Evolutionary conservation across 2,888 invertebrate genomes (phyloP).

Genomic region (Bugulina stolonifera): DNA sequence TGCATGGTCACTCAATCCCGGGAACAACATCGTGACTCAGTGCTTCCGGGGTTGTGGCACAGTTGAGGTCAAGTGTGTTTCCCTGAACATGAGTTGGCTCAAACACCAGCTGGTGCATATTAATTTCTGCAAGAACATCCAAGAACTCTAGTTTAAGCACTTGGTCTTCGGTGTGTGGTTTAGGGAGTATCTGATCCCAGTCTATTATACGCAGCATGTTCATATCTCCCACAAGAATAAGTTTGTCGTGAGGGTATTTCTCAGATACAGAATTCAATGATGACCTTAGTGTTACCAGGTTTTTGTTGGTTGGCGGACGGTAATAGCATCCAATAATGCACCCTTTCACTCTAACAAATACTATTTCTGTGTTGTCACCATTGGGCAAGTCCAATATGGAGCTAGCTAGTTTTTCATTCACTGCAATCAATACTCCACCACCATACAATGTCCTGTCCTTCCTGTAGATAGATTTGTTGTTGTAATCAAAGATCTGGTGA

Average conservation of each 20-base stretch:
- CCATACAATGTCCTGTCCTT: background rate
- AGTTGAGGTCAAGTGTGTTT: background rate
- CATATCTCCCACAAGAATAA: background rate
- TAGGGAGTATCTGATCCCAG: background rate
- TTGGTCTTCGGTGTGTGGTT: background rate
- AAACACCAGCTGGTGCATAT: background rate
- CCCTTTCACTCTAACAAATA: constrained; percentile 4
- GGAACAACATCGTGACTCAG: background rate
- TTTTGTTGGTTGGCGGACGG: background rate
- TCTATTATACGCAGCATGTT: background rate
- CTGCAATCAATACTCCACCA: background rate
- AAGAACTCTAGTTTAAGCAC: background rate
- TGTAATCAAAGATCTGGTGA: constrained; percentile 7
- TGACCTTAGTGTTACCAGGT: background rate
- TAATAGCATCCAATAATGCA: constrained; percentile 3
- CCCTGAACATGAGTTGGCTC: background rate
- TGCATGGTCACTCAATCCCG: background rate
- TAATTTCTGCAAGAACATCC: background rate
- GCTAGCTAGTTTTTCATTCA: background rate
- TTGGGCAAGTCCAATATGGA: background rate
- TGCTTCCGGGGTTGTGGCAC: background rate
- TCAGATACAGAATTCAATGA: background rate
- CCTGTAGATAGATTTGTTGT: constrained; percentile 4
- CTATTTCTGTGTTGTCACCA: background rate
- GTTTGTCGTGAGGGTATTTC: background rate